Conservation (phyloP, 1,140 invertebrate genomes). For the Hylyphantes graminicola region DNA sequence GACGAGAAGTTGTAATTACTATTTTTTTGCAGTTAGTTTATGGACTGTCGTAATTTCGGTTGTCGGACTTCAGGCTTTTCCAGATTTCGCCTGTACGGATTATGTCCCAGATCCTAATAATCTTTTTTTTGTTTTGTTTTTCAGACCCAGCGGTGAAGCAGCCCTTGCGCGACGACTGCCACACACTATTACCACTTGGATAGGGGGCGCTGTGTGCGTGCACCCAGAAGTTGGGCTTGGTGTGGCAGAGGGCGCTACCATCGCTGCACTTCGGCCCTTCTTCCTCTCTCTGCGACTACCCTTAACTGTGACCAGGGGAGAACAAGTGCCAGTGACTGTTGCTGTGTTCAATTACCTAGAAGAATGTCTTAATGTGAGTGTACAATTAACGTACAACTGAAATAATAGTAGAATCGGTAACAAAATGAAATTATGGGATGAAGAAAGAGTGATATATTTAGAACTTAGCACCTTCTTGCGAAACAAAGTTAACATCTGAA, state of each 20-base stretch:
- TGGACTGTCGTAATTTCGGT: no score
- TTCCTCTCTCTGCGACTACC: conserved; percentile 79
- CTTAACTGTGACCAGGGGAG: conserved; percentile 77
- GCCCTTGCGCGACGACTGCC: conserved; percentile 72
- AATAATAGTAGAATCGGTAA: no score
- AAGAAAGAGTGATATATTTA: no score
- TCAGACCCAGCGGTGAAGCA: conserved; percentile 71
- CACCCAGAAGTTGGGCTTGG: conserved; percentile 75
- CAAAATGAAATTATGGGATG: no score
- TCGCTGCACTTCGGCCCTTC: conserved; percentile 79
- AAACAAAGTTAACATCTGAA: no score
- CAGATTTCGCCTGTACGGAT: no score
- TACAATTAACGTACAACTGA: no score
- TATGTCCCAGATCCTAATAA: neutral
- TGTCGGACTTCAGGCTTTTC: no score
- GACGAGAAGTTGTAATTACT: no score
- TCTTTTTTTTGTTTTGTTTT: conserved; percentile 51
- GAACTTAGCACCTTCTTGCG: no score
- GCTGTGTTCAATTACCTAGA: conserved; percentile 80
- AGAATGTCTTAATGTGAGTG: conserved; percentile 74
- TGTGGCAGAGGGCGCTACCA: conserved; percentile 71
- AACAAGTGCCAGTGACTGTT: conserved; percentile 77
- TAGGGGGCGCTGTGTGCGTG: conserved; percentile 77
- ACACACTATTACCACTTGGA: conserved; percentile 81
- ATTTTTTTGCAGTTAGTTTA: no score